Evolutionary conservation across 2,113 vertebrate genomes (phyloP).

Genomic region (Prolemur simus): DNA sequence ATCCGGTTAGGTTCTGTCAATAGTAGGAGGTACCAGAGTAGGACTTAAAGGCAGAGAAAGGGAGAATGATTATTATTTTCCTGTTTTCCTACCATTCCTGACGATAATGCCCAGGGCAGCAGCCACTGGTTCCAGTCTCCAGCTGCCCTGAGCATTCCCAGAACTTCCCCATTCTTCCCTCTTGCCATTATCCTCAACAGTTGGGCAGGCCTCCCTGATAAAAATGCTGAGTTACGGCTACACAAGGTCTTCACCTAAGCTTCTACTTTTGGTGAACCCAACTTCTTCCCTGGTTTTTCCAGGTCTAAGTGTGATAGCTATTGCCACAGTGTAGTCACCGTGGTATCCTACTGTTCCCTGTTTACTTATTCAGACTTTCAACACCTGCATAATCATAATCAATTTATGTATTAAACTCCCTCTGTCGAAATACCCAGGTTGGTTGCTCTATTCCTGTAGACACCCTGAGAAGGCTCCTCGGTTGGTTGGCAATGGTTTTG

Average conservation of each 20-base stretch:
- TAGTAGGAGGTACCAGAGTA: neutral
- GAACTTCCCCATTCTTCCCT: neutral
- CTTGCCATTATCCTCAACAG: neutral
- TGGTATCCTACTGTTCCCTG: neutral
- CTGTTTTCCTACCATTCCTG: neutral
- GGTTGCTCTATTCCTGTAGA: neutral
- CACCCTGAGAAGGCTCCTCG: neutral
- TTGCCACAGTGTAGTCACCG: neutral
- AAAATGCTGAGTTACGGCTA: neutral
- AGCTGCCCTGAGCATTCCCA: neutral
- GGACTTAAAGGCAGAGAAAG: neutral
- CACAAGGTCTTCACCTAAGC: neutral
- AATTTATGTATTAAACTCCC: neutral
- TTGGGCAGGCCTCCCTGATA: neutral
- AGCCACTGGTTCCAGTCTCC: neutral
- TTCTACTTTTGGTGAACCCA: neutral
- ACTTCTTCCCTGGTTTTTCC: neutral
- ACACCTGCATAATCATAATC: neutral
- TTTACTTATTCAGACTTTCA: neutral
- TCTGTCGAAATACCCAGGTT: neutral
- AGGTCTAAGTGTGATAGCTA: neutral
- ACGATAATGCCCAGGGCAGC: neutral
- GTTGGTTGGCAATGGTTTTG: neutral
- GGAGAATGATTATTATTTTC: neutral
- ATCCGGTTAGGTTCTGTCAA: neutral